A percentile compares a stretch with the other conserved stretches of the same genome.
Conservation (phyloP, 1,140 invertebrate genomes). For the Bilobella aurantiaca region DNA sequence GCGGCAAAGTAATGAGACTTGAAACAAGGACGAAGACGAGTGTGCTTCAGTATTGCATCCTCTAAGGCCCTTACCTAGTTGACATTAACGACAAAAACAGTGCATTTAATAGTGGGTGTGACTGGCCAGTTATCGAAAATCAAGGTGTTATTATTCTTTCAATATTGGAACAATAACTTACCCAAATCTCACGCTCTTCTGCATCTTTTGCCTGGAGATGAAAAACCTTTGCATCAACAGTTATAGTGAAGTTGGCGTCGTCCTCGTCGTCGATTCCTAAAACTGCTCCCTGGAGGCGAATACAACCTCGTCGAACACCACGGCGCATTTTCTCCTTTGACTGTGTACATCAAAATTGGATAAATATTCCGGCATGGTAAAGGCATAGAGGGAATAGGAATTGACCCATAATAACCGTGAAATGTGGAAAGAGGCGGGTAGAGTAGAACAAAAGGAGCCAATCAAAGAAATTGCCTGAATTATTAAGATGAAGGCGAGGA, state of each 20-base stretch:
- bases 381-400: slow-evolving; percentile 7
- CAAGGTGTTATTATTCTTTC: too few relatives aligned
- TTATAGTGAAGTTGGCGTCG: slow-evolving; percentile 97
- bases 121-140: too few relatives aligned
- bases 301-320: slow-evolving; percentile 88
- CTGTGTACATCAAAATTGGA: slow-evolving; percentile 52
- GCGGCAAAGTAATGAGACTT: slow-evolving; percentile 22
- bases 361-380: too few relatives aligned
- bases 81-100: neutral
- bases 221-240: slow-evolving; percentile 96
- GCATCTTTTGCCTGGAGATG: slow-evolving; percentile 94
- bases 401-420: neutral
- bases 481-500: neutral
- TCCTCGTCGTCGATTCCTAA: slow-evolving; percentile 99
- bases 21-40: slow-evolving; percentile 37
- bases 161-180: slow-evolving; percentile 11
- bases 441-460: neutral
- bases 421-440: neutral
- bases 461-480: slow-evolving; percentile 3
- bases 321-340: slow-evolving; percentile 98
- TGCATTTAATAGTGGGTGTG: too few relatives aligned
- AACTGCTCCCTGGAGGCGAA: slow-evolving; percentile 81
- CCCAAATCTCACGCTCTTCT: slow-evolving; percentile 88
- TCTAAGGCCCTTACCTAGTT: slow-evolving; percentile 69
- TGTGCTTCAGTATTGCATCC: slow-evolving; percentile 79